These are phyloP conservation scores for Archips xylosteana DNA, from an alignment of 2,888 invertebrate species.

Conservation along the genomic window DNA sequence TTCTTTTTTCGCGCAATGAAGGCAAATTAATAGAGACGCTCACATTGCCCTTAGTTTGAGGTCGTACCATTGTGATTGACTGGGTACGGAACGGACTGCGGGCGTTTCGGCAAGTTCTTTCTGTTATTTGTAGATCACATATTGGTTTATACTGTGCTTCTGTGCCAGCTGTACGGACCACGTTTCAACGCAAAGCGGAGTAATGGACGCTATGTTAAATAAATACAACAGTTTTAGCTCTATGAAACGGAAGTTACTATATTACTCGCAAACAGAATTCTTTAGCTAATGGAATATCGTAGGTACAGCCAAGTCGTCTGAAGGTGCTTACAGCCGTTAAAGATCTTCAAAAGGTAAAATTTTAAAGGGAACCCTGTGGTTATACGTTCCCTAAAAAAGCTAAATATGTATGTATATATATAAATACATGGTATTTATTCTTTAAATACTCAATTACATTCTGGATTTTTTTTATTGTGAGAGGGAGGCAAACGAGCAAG, in stretches of 20 bases:
- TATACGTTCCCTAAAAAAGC: no score
- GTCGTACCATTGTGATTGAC: not conserved
- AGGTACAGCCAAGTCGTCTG: not conserved
- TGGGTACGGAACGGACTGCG: not conserved
- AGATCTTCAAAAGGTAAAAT: no score
- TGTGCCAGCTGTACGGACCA: conserved; percentile 24
- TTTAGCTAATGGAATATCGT: conserved; percentile 21
- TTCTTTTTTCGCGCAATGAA: no score
- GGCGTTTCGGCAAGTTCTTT: not conserved
- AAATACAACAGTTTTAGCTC: conserved; percentile 36
- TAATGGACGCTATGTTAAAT: conserved; percentile 38
- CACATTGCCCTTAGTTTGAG: no score
- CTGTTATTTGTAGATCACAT: not conserved
- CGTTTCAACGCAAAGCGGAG: conserved; percentile 7
- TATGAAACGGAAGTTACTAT: conserved; percentile 23
- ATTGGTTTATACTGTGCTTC: not conserved
- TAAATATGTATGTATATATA: no score
- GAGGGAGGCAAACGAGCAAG: no score
- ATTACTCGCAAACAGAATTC: not conserved
- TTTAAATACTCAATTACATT: no score
- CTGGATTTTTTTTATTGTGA: no score
- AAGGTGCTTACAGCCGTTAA: no score
- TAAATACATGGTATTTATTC: no score
- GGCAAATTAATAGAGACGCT: no score
- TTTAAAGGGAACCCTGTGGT: no score